Evolutionary conservation across 2,113 vertebrate genomes (phyloP).

Genomic region (Menura novaehollandiae): DNA sequence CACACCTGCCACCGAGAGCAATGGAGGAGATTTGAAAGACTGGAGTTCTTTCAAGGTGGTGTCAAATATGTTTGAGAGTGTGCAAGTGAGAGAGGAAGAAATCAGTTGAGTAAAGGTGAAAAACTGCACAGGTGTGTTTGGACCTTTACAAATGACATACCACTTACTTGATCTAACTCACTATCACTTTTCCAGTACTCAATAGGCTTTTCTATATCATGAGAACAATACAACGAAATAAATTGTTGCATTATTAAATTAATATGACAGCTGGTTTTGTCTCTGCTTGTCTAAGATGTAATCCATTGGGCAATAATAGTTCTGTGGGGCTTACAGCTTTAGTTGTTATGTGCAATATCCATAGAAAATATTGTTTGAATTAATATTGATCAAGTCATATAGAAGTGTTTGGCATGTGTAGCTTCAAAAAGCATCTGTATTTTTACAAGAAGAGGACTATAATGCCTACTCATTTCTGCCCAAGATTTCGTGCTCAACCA

Average conservation of each 20-base stretch:
- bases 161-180: not conserved
- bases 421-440: not conserved
- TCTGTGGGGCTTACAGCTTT: not conserved
- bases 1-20: not conserved
- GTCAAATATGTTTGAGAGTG: not conserved
- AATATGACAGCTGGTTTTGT: not conserved
- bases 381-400: not conserved
- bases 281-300: not conserved
- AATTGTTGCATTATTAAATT: not conserved
- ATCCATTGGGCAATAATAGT: not conserved
- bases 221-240: not conserved
- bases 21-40: not conserved
- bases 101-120: not conserved
- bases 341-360: not conserved
- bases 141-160: not conserved
- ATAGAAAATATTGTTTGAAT: not conserved
- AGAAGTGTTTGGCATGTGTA: accelerated
- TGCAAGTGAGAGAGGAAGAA: not conserved
- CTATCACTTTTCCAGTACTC: not conserved
- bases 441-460: not conserved
- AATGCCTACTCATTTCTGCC: not conserved
- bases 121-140: not conserved
- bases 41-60: not conserved
- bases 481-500: not conserved
- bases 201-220: not conserved